Conservation (phyloP, 2,797 vertebrate genomes). For the Lacerta bilineata region DNA sequence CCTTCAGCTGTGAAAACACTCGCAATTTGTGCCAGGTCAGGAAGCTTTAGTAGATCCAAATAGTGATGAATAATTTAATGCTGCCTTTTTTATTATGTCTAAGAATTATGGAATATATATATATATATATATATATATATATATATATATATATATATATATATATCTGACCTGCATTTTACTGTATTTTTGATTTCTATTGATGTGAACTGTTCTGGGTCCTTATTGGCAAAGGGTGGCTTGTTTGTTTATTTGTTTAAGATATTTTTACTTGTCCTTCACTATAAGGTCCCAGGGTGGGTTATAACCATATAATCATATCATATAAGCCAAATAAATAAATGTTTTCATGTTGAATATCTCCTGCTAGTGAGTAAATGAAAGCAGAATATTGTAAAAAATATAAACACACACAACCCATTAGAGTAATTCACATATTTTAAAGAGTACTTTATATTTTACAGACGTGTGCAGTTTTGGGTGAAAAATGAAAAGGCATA, state of each 20-base stretch:
- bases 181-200: too few relatives aligned
- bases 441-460: constrained; percentile 32
- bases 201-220: too few relatives aligned
- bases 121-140: too few relatives aligned
- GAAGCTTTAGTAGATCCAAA: too few relatives aligned
- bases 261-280: constrained; percentile 52
- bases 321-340: constrained; percentile 18
- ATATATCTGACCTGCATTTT: too few relatives aligned
- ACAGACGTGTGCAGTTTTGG: constrained; percentile 37
- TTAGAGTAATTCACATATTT: constrained; percentile 30
- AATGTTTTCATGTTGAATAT: background rate
- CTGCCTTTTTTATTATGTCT: too few relatives aligned
- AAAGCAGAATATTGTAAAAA: constrained; percentile 52
- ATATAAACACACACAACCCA: background rate
- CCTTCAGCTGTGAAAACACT: background rate
- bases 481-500: background rate
- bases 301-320: background rate
- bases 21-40: background rate
- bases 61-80: too few relatives aligned
- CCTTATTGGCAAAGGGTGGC: background rate
- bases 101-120: too few relatives aligned
- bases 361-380: background rate
- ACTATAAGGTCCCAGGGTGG: background rate
- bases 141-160: too few relatives aligned
- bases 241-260: constrained; percentile 35